Base-by-base conservation (phyloP, 2,888 invertebrate genomes). In the Nesidiocoris tenuis region DNA sequence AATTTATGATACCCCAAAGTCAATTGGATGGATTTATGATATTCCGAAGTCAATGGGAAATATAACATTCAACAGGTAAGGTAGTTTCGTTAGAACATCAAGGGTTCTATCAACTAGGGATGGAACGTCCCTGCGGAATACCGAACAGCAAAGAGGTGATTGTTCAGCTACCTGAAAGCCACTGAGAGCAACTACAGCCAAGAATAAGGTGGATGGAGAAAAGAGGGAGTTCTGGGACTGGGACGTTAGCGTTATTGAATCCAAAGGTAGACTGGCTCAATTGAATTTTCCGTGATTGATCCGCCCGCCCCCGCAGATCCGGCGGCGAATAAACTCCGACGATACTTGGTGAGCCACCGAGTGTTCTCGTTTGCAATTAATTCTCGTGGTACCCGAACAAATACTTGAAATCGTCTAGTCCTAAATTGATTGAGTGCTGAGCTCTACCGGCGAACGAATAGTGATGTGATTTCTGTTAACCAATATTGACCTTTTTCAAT, bases 241-340 rank as follows among this genome's bases (percentile, higher is more conserved):
- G 39, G 39, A 39, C 39, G 39, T 39, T 39, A 18, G 25, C 18
- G 65, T 65, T 65, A 65, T 65, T 39, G 65, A 65, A 65, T 65
- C 65, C 25, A 65, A 39, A 25, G 65, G 65, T 23, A 65, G 18
- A 24, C 24, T 23, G 65, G 25, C 65, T 65, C 65, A 65, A 65
- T 65, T 65, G 25, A 65, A 65, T 65, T 65, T 65, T 65, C 65
- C n/a, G 65, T 65, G 65, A 65, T 65, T 65, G 65, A 65, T 65
- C 24, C 65, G 19, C 24, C 39, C 39, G 12, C 3, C 39, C 39
- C 39, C 39, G 39, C 12, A 39, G 19, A 25, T 39, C 39, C 18
- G 25, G 19, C 65, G 65, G 65, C 65, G 25, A 65, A 65, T 65
- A 65, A 65, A 65, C 65, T 19, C 19, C 65, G 39, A 39, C n/a